These are phyloP conservation scores for Chanos chanos DNA, from an alignment of 2,797 vertebrate genomes.

Conservation along the genomic window DNA sequence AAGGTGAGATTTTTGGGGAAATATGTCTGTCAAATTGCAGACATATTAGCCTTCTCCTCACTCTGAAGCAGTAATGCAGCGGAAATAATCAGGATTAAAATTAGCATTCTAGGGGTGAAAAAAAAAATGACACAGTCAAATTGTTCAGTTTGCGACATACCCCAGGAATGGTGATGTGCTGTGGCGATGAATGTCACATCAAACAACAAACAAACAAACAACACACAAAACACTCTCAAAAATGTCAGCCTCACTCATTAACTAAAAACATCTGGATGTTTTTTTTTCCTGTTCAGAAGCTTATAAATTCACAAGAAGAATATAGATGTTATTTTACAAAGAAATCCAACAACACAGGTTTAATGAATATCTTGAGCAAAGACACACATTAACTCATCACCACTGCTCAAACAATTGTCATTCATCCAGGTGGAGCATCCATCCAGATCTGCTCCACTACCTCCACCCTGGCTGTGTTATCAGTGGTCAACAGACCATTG, in stretches of 20 bases:
- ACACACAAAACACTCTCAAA: too few relatives aligned
- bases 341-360: not conserved
- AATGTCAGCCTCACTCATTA: too few relatives aligned
- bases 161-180: not conserved
- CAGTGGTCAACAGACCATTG: conserved; percentile 41
- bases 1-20: conserved; percentile 55
- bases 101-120: conserved; percentile 44
- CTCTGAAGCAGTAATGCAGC: conserved; percentile 57
- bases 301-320: not conserved
- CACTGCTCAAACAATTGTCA: conserved; percentile 6
- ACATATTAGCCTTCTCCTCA: conserved; percentile 55
- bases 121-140: conserved; percentile 26
- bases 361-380: not conserved
- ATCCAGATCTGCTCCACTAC: not conserved
- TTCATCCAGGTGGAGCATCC: not conserved
- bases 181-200: not conserved
- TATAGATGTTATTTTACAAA: too few relatives aligned
- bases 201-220: not conserved
- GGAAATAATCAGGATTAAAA: conserved; percentile 71
- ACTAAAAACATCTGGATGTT: too few relatives aligned
- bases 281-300: too few relatives aligned
- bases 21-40: conserved; percentile 57
- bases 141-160: not conserved
- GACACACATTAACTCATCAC: not conserved
- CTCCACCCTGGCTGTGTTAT: conserved; percentile 24